Evolutionary conservation across 2,113 vertebrate genomes (phyloP), one percentile per base, ranked within the genome.

Genomic region (Prunella fulvescens): DNA sequence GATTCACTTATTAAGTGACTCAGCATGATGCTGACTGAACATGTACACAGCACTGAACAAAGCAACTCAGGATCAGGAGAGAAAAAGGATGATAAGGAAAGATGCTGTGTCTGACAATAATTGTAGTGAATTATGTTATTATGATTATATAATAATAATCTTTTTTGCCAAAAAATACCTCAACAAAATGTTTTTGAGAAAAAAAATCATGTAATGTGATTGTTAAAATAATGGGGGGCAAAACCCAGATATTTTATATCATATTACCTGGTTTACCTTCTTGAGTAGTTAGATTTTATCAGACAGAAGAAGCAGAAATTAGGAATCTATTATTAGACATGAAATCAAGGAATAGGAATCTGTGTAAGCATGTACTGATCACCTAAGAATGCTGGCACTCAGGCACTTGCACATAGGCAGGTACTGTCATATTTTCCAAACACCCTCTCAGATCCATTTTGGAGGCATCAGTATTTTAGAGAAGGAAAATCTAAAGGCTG

Each of bases 1-100:
- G 91, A 86, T 89, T 84, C 78, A 16, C 51, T 90, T 66, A 53
- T n/a, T 80, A 72, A 84, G 47, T 96, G 95, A 91, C 87, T 95
- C 89, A 95, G 92, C 74, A 45, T 12, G 57, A 22, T 90, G n/a
- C 53, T 88, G 87, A 42, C 78, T 92, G 70, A 70, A 57, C 28
- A 8, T 42, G 35, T 39, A 65, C 45, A 60, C 22, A 20, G 60
- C 8, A 67, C n/a, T 25, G 78, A 80, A 66, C 77, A 88, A 80
- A 93, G 64, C 37, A 72, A 50, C 39, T 50, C 14, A 26, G 78
- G 16, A 72, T 39, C 61, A 56, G 28, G 20, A 60, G 35, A 40
- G 65, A 33, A 82, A 85, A 92, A 65, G 48, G 35, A 48, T 23
- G 37, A 76, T 33, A 58, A 60, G 35, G n/a, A 35, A 58, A 80